These are phyloP conservation scores for Tridacna crocea DNA, from an alignment of 2,888 invertebrate genomes.

Conservation along the genomic window DNA sequence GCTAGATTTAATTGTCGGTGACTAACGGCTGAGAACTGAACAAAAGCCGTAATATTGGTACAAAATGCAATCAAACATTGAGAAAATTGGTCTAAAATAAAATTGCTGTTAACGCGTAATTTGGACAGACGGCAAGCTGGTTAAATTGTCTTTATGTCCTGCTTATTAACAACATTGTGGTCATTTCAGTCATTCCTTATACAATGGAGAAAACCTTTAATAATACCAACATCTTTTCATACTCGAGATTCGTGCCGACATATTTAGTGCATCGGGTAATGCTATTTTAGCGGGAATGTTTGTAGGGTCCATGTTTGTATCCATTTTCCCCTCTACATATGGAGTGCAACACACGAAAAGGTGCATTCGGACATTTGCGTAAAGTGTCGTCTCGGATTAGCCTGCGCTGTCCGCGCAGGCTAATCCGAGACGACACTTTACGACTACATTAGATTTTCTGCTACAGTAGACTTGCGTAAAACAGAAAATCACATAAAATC, in stretches of 20 bases:
- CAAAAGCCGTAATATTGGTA: conserved; percentile 58
- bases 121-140: conserved; percentile 59
- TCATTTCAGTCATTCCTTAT: conserved; percentile 47
- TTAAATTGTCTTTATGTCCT: conserved; percentile 57
- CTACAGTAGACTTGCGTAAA: too few relatives aligned
- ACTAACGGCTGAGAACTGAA: conserved; percentile 37
- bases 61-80: conserved; percentile 62
- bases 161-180: conserved; percentile 49
- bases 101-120: conserved; percentile 59
- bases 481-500: too few relatives aligned
- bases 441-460: too few relatives aligned
- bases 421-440: too few relatives aligned
- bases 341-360: too few relatives aligned
- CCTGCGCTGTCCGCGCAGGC: too few relatives aligned
- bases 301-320: too few relatives aligned
- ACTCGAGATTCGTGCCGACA: neutral
- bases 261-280: neutral
- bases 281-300: too few relatives aligned
- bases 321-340: too few relatives aligned
- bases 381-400: too few relatives aligned
- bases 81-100: conserved; percentile 51
- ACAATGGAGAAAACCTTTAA: conserved; percentile 9
- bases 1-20: conserved; percentile 57
- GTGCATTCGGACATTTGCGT: too few relatives aligned
- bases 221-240: conserved; percentile 14